phyloP scores from a whole-genome alignment of 1,140 invertebrate species.

The Branchinecta lynchi region DNA sequence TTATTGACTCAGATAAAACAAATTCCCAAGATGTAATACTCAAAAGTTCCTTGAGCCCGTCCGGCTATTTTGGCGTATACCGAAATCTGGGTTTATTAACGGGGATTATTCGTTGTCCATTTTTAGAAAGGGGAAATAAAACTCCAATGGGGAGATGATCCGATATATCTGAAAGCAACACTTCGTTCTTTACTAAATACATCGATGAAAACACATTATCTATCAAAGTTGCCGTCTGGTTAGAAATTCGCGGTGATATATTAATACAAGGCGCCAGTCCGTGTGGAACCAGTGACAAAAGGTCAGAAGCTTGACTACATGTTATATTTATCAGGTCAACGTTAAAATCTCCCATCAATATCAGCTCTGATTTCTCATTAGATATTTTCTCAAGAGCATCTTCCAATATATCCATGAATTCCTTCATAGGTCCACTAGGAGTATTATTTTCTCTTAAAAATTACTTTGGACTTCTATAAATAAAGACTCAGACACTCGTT shows the following conservation, averaged over 20 bases:
- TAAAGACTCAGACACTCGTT: not conserved
- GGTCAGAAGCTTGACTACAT: slow-evolving; percentile 5
- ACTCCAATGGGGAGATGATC: slow-evolving; percentile 5
- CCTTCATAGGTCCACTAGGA: slow-evolving; percentile 3
- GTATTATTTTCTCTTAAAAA: not conserved
- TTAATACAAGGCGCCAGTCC: not conserved
- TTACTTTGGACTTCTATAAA: not conserved
- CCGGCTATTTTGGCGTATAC: not conserved
- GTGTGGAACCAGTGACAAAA: not conserved
- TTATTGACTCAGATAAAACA: not conserved
- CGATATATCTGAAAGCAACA: not conserved
- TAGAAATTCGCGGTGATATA: not conserved
- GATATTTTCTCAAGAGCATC: not conserved
- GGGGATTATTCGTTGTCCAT: not conserved
- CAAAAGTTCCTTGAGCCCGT: not conserved
- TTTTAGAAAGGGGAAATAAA: not conserved
- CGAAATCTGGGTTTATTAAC: not conserved
- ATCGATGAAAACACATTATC: slow-evolving; percentile 1
- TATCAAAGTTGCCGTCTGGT: not conserved
- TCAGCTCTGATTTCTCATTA: not conserved
- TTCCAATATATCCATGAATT: too few species aligned
- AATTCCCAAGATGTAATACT: not conserved
- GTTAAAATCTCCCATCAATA: not conserved
- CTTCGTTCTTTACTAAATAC: not conserved
- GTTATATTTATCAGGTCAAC: not conserved